phyloP scores from a whole-genome alignment of 2,113 vertebrate species.

The Psilopogon haemacephalus region DNA sequence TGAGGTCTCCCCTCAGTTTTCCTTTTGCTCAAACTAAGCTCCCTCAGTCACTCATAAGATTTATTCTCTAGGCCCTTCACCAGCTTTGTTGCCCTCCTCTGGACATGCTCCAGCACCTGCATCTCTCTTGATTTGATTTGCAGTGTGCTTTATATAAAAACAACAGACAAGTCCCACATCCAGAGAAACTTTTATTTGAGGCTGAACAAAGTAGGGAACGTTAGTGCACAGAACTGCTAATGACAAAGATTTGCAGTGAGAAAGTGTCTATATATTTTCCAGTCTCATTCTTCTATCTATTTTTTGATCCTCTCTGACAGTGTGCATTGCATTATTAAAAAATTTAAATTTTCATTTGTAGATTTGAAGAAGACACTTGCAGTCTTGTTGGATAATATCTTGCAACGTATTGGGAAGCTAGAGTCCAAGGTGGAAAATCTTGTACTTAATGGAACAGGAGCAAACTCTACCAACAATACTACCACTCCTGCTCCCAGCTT shows the following conservation, averaged over 20 bases:
- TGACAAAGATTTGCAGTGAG: neutral
- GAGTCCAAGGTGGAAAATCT: constrained; percentile 97
- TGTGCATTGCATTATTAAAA: neutral
- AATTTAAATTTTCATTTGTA: constrained; percentile 60
- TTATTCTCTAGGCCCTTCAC: too few species aligned
- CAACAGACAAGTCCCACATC: neutral
- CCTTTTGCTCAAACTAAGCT: too few species aligned
- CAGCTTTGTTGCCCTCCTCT: too few species aligned
- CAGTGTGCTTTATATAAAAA: neutral
- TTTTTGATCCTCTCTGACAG: neutral
- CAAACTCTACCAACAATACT: constrained; percentile 90
- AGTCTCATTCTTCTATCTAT: neutral
- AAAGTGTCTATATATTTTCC: neutral
- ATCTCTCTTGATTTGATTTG: neutral
- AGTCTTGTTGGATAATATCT: constrained; percentile 95
- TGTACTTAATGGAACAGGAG: constrained; percentile 88
- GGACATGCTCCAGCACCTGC: too few species aligned
- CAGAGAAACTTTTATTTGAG: neutral
- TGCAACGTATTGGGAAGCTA: constrained; percentile 93
- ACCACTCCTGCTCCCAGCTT: constrained; percentile 81
- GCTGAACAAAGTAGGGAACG: neutral
- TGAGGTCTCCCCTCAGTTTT: too few species aligned
- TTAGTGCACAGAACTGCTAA: neutral
- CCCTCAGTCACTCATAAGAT: too few species aligned
- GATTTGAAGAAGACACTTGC: constrained; percentile 98